phyloP scores from a whole-genome alignment of 1,140 invertebrate species.

The Hylaeus anthracinus region DNA sequence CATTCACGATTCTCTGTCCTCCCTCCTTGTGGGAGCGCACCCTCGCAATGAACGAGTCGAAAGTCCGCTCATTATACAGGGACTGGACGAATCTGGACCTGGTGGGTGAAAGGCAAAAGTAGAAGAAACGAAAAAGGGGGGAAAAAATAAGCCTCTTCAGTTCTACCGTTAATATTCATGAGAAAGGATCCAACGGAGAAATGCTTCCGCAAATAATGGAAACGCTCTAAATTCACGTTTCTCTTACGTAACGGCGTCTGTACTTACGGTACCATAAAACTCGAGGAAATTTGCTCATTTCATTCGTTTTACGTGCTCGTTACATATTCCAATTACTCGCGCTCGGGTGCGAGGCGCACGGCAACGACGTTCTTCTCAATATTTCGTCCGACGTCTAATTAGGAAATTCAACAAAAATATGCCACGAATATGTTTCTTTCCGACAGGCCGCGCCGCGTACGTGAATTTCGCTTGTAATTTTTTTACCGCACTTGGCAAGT shows the following conservation, averaged over 20 bases:
- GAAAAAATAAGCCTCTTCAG: constrained; percentile 2
- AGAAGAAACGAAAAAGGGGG: neutral
- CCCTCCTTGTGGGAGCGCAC: neutral
- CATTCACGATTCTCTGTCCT: neutral
- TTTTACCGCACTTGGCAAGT: too few relatives aligned
- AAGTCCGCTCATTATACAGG: constrained; percentile 17
- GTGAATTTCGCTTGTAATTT: neutral
- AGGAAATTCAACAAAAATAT: constrained; percentile 30
- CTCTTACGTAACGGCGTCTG: constrained; percentile 18
- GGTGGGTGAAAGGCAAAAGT: neutral
- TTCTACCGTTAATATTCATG: constrained; percentile 39
- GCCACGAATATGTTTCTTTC: neutral
- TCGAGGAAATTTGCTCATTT: constrained; percentile 42
- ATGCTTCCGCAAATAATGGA: constrained; percentile 41
- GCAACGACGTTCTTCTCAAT: constrained; percentile 45
- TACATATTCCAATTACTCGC: constrained; percentile 56
- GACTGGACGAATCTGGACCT: neutral
- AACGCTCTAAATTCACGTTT: constrained; percentile 40
- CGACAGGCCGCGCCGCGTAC: neutral
- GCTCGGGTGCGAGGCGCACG: neutral
- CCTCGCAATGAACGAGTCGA: neutral
- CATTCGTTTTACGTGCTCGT: constrained; percentile 50
- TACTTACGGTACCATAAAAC: constrained; percentile 24
- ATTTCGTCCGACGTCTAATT: constrained; percentile 48
- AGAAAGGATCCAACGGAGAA: constrained; percentile 36